Evolutionary conservation across 2,113 vertebrate genomes (phyloP).

Genomic region (Microtus montanus): DNA sequence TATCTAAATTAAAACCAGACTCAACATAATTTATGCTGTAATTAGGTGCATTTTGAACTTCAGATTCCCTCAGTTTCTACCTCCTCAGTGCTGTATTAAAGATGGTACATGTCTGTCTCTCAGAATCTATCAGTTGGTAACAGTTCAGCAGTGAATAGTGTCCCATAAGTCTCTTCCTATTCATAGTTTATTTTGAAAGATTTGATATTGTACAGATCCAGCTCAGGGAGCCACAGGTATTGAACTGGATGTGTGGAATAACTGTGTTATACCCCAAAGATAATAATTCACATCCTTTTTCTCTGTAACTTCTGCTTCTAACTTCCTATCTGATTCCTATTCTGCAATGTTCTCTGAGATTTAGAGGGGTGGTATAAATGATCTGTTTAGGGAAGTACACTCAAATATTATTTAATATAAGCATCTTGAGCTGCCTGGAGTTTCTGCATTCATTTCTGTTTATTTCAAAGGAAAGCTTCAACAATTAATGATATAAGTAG

Average conservation of each 20-base stretch:
- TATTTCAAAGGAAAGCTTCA: not conserved
- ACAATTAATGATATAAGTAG: not conserved
- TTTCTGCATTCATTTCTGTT: not conserved
- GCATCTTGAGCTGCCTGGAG: not conserved
- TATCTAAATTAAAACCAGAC: not conserved
- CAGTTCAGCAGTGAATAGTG: not conserved
- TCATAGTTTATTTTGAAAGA: not conserved
- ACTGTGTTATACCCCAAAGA: not conserved
- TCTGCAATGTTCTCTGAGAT: not conserved
- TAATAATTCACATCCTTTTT: not conserved
- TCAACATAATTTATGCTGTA: not conserved
- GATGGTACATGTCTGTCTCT: not conserved
- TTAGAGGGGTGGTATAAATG: not conserved
- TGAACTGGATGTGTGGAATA: not conserved
- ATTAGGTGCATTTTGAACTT: not conserved
- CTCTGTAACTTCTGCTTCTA: not conserved
- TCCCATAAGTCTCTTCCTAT: not conserved
- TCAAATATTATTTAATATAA: not conserved
- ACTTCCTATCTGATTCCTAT: not conserved
- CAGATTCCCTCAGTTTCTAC: not conserved
- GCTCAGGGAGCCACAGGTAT: not conserved
- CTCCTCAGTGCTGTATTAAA: not conserved
- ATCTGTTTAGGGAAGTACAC: not conserved
- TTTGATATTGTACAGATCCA: not conserved
- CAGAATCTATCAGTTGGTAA: not conserved